Percentiles rank a stretch among this genome's conserved stretches.
Evolutionary conservation across 2,797 vertebrate genomes (phyloP).

Genomic region (Characodon lateralis): DNA sequence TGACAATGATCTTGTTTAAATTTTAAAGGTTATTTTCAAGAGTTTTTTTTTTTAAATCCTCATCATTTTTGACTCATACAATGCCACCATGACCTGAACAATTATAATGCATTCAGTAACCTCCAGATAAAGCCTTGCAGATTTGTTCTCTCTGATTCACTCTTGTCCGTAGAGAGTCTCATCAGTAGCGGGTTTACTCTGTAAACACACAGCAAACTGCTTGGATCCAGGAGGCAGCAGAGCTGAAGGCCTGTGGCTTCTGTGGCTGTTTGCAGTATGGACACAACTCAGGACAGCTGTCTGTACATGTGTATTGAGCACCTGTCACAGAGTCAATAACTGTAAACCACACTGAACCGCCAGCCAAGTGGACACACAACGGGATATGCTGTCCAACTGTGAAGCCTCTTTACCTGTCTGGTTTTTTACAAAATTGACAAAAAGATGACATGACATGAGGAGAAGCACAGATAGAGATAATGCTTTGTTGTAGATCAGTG

Average conservation of each 20-base stretch:
- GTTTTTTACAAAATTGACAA: conserved; percentile 23
- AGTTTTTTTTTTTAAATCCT: neutral
- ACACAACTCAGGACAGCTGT: conserved; percentile 68
- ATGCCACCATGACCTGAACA: neutral
- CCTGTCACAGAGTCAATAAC: conserved; percentile 60
- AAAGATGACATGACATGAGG: conserved; percentile 3
- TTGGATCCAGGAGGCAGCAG: conserved; percentile 47
- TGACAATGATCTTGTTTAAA: neutral
- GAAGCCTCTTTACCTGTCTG: conserved; percentile 14
- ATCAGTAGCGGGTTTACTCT: conserved; percentile 49
- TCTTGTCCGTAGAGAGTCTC: conserved; percentile 34
- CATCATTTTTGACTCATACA: neutral
- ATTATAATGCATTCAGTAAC: neutral
- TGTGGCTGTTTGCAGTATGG: conserved; percentile 63
- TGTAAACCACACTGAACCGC: conserved; percentile 55
- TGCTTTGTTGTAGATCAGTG: conserved; percentile 18
- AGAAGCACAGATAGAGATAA: conserved; percentile 13
- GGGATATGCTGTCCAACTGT: neutral
- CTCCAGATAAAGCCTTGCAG: conserved; percentile 13
- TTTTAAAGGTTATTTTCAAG: neutral
- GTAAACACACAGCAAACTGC: conserved; percentile 69
- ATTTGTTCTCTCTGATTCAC: conserved; percentile 28
- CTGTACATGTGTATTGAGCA: conserved; percentile 61
- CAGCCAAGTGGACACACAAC: conserved; percentile 42
- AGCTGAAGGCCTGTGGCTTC: conserved; percentile 68